Evolutionary conservation across 2,113 vertebrate species (phyloP), one percentile per base, ranked within the genome.

Genomic region (Micromys minutus): DNA sequence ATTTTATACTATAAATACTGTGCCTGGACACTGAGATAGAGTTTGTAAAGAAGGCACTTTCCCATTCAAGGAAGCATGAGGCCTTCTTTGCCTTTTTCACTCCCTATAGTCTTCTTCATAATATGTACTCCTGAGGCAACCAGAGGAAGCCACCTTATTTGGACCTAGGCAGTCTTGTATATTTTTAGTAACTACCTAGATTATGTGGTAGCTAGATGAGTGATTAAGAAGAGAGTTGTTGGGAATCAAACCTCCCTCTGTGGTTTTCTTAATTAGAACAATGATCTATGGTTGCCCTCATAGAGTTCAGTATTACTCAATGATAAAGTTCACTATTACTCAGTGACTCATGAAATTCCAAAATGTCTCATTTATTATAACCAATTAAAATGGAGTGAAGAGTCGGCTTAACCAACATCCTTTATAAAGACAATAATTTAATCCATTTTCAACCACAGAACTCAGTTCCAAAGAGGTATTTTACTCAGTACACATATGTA

Each of bases 211-310:
- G 57, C 57, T 85, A 24, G 9, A 81, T 81, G 79, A 39, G 67
- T 31, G 39, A 5, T 29, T 81, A 80, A 65, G 63, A 84, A 87
- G 22, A 50, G 34, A 55, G 69, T 71, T 77, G 85, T 21, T 86
- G 16, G 77, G 16, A 86, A 94, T 87, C 67, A 89, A 71, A 86
- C 69, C 59, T 94, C 24, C 74, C 50, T 92, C 19, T 83, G 80
- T 39, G 2, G 42, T 83, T 61, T 80, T 21, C 50, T 80, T 83
- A 83, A 61, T 31, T 61, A 61, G 36, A 61, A 16, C 55, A 83
- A 83, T 42, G 55, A 59, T 83, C 55, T 29, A 29, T 61, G 39
- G n/a, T 39, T 42, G 36, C 22, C 36, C n/a, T 72, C n/a, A 39
- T 72, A 39, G 9, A 74, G 71, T 42, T 74, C 11, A 12, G 12